These are phyloP conservation scores for Micronycteris hirsuta DNA, from an alignment of 2,113 vertebrate genomes.

Conservation along the genomic window DNA sequence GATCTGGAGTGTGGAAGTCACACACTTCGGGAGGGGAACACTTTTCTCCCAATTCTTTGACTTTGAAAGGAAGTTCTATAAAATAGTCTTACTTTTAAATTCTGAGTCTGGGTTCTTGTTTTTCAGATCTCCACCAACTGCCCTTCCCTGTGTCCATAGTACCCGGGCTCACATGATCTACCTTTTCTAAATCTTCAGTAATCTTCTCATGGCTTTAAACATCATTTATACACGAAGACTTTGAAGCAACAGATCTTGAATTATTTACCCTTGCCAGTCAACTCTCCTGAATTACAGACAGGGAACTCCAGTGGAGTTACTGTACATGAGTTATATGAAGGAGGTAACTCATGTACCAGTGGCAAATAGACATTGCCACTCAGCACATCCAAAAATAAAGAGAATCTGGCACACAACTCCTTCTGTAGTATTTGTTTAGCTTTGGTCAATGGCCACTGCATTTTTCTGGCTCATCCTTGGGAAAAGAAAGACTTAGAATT, in stretches of 20 bases:
- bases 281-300: no score
- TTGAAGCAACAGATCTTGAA: not conserved
- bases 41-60: not conserved
- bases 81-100: not conserved
- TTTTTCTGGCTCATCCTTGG: not conserved
- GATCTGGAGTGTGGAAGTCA: not conserved
- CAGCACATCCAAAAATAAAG: not conserved
- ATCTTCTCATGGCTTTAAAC: not conserved
- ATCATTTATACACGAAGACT: not conserved
- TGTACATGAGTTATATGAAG: no score
- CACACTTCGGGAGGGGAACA: not conserved
- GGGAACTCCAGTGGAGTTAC: no score
- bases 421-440: not conserved
- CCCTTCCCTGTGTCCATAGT: not conserved
- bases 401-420: not conserved
- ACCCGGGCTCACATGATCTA: accelerated
- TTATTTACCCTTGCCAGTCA: no score
- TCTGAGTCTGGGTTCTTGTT: not conserved
- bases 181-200: not conserved
- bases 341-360: no score
- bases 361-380: not conserved
- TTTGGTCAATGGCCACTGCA: no score
- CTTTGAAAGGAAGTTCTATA: not conserved
- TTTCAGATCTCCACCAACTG: not conserved
- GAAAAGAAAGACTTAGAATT: not conserved